Conservation (phyloP, 2,888 invertebrate genomes). For the Pecten maximus region DNA sequence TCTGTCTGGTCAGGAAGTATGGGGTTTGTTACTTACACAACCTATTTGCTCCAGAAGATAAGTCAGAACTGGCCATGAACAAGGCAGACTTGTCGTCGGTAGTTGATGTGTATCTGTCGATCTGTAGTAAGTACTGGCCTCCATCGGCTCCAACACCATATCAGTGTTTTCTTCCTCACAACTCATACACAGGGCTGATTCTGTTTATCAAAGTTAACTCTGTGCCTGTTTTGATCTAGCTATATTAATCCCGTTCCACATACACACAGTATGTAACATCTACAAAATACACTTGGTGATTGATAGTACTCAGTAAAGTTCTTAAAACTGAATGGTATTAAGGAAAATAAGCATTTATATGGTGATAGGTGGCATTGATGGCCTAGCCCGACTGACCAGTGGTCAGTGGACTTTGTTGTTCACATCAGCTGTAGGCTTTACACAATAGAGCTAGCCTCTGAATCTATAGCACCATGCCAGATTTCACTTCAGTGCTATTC, state of each 20-base stretch:
- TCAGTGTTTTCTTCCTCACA: not conserved
- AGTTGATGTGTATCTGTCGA: slow-evolving; percentile 65
- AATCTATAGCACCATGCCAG: not conserved
- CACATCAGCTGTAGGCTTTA: slow-evolving; percentile 2
- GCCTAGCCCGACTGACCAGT: not conserved
- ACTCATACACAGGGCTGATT: too few species aligned
- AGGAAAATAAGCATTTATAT: not conserved
- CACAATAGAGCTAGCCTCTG: not conserved
- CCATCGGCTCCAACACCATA: not conserved
- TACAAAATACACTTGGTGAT: too few species aligned
- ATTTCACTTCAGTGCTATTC: not conserved
- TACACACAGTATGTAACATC: too few species aligned
- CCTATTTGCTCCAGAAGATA: slow-evolving; percentile 4
- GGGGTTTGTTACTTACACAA: not conserved
- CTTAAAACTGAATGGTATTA: too few species aligned
- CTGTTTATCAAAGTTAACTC: too few species aligned
- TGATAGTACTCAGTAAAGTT: too few species aligned
- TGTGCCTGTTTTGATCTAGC: too few species aligned
- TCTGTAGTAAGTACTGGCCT: slow-evolving; percentile 67
- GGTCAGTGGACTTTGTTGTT: not conserved
- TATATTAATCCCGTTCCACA: too few species aligned
- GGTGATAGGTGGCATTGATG: not conserved
- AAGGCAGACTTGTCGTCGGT: slow-evolving; percentile 63
- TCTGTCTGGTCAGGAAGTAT: not conserved
- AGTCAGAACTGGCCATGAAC: slow-evolving; percentile 39